phyloP scores from a whole-genome alignment of 2,888 invertebrate genomes.

The Sphaerophoria rueppellii region DNA sequence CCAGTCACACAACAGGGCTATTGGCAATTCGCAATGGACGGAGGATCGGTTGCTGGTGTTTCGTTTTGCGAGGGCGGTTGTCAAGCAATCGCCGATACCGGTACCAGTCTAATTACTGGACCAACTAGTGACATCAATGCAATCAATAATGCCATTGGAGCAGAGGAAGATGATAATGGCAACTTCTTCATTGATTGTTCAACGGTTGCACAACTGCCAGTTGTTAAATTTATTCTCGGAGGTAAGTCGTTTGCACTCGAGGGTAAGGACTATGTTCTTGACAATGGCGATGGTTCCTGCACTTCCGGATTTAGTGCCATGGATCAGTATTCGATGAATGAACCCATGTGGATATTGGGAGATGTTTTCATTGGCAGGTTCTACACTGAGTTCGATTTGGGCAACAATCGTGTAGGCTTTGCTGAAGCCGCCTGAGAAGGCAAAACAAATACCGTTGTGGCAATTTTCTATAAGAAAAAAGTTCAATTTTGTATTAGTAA shows the following conservation, averaged over 20 bases:
- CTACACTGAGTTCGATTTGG: slow-evolving; percentile 98
- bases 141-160: slow-evolving; percentile 93
- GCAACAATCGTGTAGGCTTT: slow-evolving; percentile 94
- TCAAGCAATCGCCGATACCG: slow-evolving; percentile 97
- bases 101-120: slow-evolving; percentile 98
- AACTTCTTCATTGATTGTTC: slow-evolving; percentile 92
- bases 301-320: slow-evolving; percentile 98
- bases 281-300: slow-evolving; percentile 94
- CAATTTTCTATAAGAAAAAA: no score
- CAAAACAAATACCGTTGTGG: not conserved
- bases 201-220: slow-evolving; percentile 90
- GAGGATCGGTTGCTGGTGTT: slow-evolving; percentile 83
- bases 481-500: no score
- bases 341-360: slow-evolving; percentile 99
- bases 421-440: slow-evolving; percentile 85
- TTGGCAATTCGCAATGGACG: slow-evolving; percentile 98
- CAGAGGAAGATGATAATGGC: slow-evolving; percentile 87
- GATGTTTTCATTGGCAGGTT: slow-evolving; percentile 98
- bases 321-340: slow-evolving; percentile 96
- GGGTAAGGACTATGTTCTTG: slow-evolving; percentile 93
- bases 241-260: slow-evolving; percentile 90
- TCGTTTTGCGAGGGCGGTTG: slow-evolving; percentile 91
- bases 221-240: slow-evolving; percentile 89
- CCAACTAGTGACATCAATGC: slow-evolving; percentile 89
- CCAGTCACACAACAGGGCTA: slow-evolving; percentile 93